These are phyloP conservation scores for Lycia hirtaria DNA, from an alignment of 2,888 invertebrate species.

Conservation along the genomic window DNA sequence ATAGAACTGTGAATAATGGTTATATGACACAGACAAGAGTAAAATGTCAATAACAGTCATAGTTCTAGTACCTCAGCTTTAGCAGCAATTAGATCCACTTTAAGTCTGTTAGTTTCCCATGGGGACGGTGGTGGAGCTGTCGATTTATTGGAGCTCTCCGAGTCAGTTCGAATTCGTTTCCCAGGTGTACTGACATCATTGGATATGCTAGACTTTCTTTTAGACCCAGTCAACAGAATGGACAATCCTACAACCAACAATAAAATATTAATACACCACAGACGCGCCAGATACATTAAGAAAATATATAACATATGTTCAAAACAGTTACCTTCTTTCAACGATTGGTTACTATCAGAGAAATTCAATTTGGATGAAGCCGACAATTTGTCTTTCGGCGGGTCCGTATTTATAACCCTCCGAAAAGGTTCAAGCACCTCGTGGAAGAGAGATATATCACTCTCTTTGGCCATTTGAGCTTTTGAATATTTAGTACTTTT, in stretches of 20 bases:
- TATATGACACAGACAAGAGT: too few species aligned
- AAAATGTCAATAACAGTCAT: slow-evolving; percentile 4
- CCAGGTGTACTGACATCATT: slow-evolving; percentile 64
- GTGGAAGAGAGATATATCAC: slow-evolving; percentile 77
- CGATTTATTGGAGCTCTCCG: slow-evolving; percentile 51
- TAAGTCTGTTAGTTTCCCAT: slow-evolving; percentile 87
- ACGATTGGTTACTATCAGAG: slow-evolving; percentile 75
- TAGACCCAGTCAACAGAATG: slow-evolving; percentile 67
- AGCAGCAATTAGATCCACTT: slow-evolving; percentile 88
- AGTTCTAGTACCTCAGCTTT: slow-evolving; percentile 74
- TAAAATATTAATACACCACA: neutral
- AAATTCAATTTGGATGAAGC: slow-evolving; percentile 76
- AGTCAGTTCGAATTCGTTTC: slow-evolving; percentile 71
- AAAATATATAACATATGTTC: neutral
- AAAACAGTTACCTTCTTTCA: slow-evolving; percentile 69
- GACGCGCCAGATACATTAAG: neutral
- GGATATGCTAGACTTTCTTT: slow-evolving; percentile 72
- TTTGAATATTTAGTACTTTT: neutral
- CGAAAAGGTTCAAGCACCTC: slow-evolving; percentile 80
- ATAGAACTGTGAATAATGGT: too few species aligned
- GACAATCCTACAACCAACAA: slow-evolving; percentile 56
- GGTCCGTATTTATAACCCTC: slow-evolving; percentile 77
- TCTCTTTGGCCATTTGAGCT: slow-evolving; percentile 72
- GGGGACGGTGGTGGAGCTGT: slow-evolving; percentile 80
- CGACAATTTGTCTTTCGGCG: slow-evolving; percentile 78